Conservation (phyloP, 1,140 invertebrate genomes). For the Pollicipes pollicipes region DNA sequence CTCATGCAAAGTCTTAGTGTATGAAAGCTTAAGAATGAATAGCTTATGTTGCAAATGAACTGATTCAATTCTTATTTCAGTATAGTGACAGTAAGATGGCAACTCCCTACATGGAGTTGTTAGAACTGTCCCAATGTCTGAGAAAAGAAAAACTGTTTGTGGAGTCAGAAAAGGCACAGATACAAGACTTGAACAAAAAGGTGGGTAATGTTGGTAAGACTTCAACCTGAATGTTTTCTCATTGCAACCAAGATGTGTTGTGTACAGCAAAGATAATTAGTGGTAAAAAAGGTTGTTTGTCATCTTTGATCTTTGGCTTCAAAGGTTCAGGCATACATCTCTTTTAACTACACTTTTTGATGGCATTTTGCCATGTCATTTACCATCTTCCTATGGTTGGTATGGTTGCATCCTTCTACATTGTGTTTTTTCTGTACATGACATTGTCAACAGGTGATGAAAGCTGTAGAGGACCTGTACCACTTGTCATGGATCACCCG, state of each 20-base stretch:
- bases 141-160: slow-evolving; percentile 54
- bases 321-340: no score
- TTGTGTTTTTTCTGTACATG: slow-evolving; percentile 8
- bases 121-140: slow-evolving; percentile 47
- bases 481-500: slow-evolving; percentile 74
- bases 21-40: no score
- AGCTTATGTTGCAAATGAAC: no score
- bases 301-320: neutral
- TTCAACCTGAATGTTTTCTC: no score
- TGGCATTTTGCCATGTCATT: slow-evolving; percentile 11
- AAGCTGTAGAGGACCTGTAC: slow-evolving; percentile 41
- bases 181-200: slow-evolving; percentile 51
- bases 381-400: slow-evolving; percentile 5
- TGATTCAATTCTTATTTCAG: no score
- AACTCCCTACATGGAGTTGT: slow-evolving; percentile 32
- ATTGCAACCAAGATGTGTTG: no score
- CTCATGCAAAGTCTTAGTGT: no score
- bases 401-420: slow-evolving; percentile 12
- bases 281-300: slow-evolving; percentile 8
- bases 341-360: no score
- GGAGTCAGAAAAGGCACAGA: slow-evolving; percentile 45
- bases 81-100: no score
- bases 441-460: slow-evolving; percentile 32
- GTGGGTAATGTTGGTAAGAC: no score
- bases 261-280: slow-evolving; percentile 22